These are phyloP conservation scores for Theodoxus fluviatilis DNA, from an alignment of 2,888 invertebrate species.

Conservation along the genomic window DNA sequence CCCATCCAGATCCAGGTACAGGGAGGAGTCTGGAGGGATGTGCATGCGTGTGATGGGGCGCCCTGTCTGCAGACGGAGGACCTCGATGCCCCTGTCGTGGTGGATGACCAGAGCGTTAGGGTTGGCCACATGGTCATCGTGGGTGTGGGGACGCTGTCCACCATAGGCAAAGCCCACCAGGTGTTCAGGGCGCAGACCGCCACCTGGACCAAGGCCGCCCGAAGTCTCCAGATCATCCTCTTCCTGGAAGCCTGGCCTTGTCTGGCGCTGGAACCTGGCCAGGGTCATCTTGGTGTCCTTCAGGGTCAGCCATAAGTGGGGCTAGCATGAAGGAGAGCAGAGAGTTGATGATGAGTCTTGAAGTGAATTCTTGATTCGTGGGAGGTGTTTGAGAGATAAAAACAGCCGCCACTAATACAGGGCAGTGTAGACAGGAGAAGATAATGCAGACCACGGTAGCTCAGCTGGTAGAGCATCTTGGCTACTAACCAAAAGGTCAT, in stretches of 20 bases:
- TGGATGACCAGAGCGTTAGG: slow-evolving; percentile 56
- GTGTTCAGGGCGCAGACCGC: slow-evolving; percentile 37
- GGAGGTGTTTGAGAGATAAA: too few species aligned
- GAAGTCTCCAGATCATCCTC: slow-evolving; percentile 4
- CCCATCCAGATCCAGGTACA: slow-evolving; percentile 49
- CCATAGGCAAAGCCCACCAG: slow-evolving; percentile 56
- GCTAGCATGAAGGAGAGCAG: slow-evolving; percentile 40
- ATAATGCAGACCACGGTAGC: too few species aligned
- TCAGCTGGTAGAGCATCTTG: too few species aligned
- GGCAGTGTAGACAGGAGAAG: too few species aligned
- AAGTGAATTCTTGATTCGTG: too few species aligned
- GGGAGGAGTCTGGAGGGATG: slow-evolving; percentile 42
- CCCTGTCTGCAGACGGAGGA: slow-evolving; percentile 52
- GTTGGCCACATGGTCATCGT: slow-evolving; percentile 52
- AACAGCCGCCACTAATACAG: too few species aligned
- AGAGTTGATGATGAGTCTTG: too few species aligned
- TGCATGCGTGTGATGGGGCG: slow-evolving; percentile 51
- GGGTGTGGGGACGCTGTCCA: slow-evolving; percentile 55
- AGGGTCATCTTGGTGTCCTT: slow-evolving; percentile 54
- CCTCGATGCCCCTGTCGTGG: slow-evolving; percentile 55
- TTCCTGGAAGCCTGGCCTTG: slow-evolving; percentile 22
- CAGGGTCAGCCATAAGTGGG: slow-evolving; percentile 52
- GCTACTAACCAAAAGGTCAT: too few species aligned
- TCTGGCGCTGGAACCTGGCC: slow-evolving; percentile 30
- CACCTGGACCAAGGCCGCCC: slow-evolving; percentile 2